Conservation (phyloP, 2,113 vertebrate genomes). For the Tachysurus fulvidraco region DNA sequence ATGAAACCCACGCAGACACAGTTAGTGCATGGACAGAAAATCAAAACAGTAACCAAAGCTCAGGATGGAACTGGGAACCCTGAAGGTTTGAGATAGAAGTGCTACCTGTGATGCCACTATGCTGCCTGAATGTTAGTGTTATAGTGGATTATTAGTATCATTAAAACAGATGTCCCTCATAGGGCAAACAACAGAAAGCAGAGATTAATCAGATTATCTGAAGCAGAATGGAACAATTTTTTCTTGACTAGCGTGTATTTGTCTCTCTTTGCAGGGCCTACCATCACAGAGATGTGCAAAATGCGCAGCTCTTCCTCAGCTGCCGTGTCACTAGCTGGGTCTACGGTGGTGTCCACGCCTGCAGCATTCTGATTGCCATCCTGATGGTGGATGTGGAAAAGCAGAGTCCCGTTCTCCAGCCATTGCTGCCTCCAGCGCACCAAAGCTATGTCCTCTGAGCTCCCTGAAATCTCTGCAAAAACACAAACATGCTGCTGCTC, state of each 20-base stretch:
- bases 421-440: constrained; percentile 98
- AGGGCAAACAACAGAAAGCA: neutral
- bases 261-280: constrained; percentile 55
- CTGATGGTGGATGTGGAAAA: constrained; percentile 98
- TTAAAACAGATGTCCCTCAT: neutral
- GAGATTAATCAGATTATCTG: neutral
- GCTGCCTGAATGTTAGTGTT: neutral
- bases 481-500: neutral
- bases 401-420: constrained; percentile 95
- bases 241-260: neutral
- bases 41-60: neutral
- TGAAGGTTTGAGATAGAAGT: neutral
- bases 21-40: neutral
- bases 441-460: constrained; percentile 93
- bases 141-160: neutral
- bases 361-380: constrained; percentile 85
- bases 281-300: constrained; percentile 98
- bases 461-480: constrained; percentile 90
- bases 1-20: neutral
- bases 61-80: neutral
- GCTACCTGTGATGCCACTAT: neutral
- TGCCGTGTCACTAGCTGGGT: constrained; percentile 83
- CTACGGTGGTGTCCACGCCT: constrained; percentile 82
- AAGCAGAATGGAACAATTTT: neutral
- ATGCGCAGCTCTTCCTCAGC: constrained; percentile 95